Conservation (phyloP, 2,113 vertebrate genomes). For the Thymallus thymallus region DNA sequence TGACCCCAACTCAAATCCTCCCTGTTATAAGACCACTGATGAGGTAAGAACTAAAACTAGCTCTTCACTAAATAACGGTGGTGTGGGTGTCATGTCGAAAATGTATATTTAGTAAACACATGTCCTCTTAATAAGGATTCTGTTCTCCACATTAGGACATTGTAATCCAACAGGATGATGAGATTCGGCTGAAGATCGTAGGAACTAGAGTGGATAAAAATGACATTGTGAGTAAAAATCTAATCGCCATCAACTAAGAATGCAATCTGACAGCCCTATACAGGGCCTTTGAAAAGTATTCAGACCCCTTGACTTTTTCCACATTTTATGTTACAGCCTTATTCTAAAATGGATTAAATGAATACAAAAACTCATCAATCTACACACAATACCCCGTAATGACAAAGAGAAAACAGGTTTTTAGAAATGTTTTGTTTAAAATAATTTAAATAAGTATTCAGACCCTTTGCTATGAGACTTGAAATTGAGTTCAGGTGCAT, state of each 20-base stretch:
- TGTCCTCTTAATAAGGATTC: neutral
- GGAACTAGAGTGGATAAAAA: slow-evolving; percentile 93
- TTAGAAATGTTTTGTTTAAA: no score
- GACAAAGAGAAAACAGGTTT: no score
- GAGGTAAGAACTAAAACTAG: slow-evolving; percentile 72
- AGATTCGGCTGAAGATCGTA: slow-evolving; percentile 90
- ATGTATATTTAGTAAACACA: neutral
- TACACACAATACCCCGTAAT: no score
- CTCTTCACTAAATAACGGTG: neutral
- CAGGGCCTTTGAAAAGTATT: no score
- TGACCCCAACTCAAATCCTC: slow-evolving; percentile 91
- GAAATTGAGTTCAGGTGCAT: no score
- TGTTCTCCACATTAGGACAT: slow-evolving; percentile 75
- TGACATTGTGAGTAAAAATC: slow-evolving; percentile 82
- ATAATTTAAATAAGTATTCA: no score
- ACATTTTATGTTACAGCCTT: no score
- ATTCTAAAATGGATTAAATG: no score
- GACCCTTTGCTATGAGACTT: no score
- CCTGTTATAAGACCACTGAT: slow-evolving; percentile 90
- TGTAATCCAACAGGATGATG: slow-evolving; percentile 91
- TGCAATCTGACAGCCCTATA: neutral
- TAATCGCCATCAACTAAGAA: neutral
- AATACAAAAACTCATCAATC: no score
- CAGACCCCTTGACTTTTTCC: no score
- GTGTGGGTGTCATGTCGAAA: neutral